Evolutionary conservation across 2,888 invertebrate genomes (phyloP), one percentile per base, ranked within the genome.

Genomic region (Leistus spinibarbis): DNA sequence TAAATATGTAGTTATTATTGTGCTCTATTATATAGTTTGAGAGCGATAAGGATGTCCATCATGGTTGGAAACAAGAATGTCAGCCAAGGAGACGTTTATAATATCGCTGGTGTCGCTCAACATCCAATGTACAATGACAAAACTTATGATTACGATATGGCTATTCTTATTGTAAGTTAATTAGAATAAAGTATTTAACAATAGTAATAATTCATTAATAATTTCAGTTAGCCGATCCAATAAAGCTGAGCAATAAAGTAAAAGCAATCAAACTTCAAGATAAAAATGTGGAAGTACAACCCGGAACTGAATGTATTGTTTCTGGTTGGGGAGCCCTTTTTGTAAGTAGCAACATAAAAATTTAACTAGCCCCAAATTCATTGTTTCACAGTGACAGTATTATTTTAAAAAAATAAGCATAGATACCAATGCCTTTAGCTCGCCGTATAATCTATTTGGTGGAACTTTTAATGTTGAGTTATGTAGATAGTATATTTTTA

Each of bases 301-400:
- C 23, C 22, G 62, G 53, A 57, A 74, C 74, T 1, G n/a, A 3
- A 23, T 40, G 54, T 27, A 40, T 19, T 10, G 54, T 74, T 9
- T 62, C 67, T 53, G 74, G 74, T 19, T 74, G 74, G 74, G 74
- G 74, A 3, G 27, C 19, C 9, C 27, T 20, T 19, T 24, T 67
- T 7, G 17, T 54, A 53, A 40, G 74, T 24, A 27, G n/a, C n/a
- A 17, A 40, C 19, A 2, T 24, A 24, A 24, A 24, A 4, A 24
- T 3, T 24, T 24, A 24, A n/a, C n/a, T n/a, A n/a, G n/a, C 7
- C 7, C 40, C 3, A 40, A 40, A 1, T 40, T 40, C 40, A 40
- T 40, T 5, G 40, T 40, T 7, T 3, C 40, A 40, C n/a, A n/a
- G n/a, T n/a, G n/a, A 40, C 5, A 5, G 40, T 40, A 27, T 27